Evolutionary conservation across 2,888 invertebrate genomes (phyloP).

Genomic region (Prosopocoilus inquinatus): DNA sequence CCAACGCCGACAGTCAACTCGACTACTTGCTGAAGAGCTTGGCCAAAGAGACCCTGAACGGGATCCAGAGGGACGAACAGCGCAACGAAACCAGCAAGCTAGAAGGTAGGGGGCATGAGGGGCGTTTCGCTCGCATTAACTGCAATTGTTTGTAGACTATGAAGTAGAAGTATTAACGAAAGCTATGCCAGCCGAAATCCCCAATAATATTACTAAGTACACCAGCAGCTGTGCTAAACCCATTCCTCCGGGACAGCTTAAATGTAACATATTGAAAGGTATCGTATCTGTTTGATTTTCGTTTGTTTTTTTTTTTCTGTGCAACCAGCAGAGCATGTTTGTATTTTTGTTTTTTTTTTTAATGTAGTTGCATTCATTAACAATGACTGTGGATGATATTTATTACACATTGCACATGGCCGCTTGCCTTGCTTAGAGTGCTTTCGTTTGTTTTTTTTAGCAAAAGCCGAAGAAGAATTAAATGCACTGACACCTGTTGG

Average conservation of each 20-base stretch:
- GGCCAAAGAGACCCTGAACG: conserved; percentile 64
- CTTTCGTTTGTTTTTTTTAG: conserved; percentile 43
- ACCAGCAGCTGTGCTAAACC: conserved; percentile 54
- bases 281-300: conserved; percentile 34
- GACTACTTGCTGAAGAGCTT: conserved; percentile 77
- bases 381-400: conserved; percentile 49
- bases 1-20: conserved; percentile 54
- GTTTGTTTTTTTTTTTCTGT: conserved; percentile 48
- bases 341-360: too few relatives aligned
- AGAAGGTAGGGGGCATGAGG: conserved; percentile 37
- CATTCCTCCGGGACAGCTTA: conserved; percentile 86
- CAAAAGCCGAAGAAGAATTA: conserved; percentile 66
- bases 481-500: conserved; percentile 31
- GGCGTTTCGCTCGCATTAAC: too few relatives aligned
- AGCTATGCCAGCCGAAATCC: conserved; percentile 45
- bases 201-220: conserved; percentile 46
- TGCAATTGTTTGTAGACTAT: conserved; percentile 31
- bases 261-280: conserved; percentile 93
- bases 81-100: conserved; percentile 57
- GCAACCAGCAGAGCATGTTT: conserved; percentile 44
- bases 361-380: too few relatives aligned
- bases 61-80: conserved; percentile 53
- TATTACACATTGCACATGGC: too few relatives aligned
- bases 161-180: conserved; percentile 37
- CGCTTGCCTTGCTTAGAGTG: not conserved